These are phyloP conservation scores for Andricus quercusramuli DNA, from an alignment of 2,888 invertebrate genomes.

Conservation along the genomic window DNA sequence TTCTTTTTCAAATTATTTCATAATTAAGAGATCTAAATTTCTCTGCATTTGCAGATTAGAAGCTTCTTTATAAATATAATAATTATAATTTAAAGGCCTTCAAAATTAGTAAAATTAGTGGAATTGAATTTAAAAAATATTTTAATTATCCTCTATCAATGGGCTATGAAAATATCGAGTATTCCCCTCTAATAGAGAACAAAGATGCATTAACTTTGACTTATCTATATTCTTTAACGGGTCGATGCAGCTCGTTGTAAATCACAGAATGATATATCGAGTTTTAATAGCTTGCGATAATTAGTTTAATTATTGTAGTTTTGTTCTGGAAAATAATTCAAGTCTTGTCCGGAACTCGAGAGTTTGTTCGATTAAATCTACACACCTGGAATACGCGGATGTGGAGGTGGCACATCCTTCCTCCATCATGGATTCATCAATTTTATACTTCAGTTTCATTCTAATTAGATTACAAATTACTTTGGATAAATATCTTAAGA, in stretches of 20 bases:
- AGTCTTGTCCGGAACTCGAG: neutral
- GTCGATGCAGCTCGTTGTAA: neutral
- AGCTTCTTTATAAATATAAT: too few species aligned
- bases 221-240: neutral
- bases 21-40: neutral
- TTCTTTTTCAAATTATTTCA: neutral
- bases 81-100: too few species aligned
- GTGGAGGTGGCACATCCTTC: neutral
- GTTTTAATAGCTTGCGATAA: neutral
- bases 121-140: neutral
- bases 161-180: neutral
- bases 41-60: too few species aligned
- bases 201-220: neutral
- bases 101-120: too few species aligned
- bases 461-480: too few species aligned
- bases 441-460: neutral
- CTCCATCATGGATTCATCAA: neutral
- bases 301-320: neutral
- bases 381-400: neutral
- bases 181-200: neutral
- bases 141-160: neutral
- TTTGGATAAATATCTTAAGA: too few species aligned
- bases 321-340: neutral
- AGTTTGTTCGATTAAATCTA: neutral
- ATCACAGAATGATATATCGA: constrained; percentile 8